Evolutionary conservation across 2,113 vertebrate genomes (phyloP).

Genomic region (Pogona vitticeps): DNA sequence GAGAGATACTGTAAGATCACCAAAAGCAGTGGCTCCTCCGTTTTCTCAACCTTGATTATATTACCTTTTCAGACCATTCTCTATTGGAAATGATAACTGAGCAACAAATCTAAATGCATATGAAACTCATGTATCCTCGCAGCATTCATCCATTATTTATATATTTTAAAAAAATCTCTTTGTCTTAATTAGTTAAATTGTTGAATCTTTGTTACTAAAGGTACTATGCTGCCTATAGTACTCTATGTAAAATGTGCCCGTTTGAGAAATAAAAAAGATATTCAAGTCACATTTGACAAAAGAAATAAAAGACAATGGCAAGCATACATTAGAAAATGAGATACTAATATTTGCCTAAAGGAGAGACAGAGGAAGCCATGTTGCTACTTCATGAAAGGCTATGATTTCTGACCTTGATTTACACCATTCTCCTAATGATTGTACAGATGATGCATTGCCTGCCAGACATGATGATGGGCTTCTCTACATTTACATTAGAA

Average conservation of each 20-base stretch:
- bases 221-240: background rate
- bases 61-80: background rate
- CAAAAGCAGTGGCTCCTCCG: background rate
- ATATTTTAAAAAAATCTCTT: background rate
- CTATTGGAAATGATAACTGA: background rate
- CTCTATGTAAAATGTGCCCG: background rate
- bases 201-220: background rate
- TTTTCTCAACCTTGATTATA: background rate
- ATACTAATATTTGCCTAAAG: background rate
- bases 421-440: slow-evolving; percentile 9
- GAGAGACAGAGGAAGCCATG: rapidly evolving
- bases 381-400: background rate
- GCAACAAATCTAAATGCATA: background rate
- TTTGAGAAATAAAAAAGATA: background rate
- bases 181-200: background rate
- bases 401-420: slow-evolving; percentile 16
- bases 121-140: background rate
- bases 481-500: no score
- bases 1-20: no score
- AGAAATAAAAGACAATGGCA: background rate
- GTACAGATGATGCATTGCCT: slow-evolving; percentile 12
- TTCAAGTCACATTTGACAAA: background rate
- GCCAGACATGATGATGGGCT: background rate
- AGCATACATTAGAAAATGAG: background rate
- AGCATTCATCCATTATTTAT: background rate